Percentiles rank a stretch among this genome's conserved stretches.
Evolutionary conservation across 2,888 invertebrate genomes (phyloP).

Genomic region (Drosophila stalkeri): DNA sequence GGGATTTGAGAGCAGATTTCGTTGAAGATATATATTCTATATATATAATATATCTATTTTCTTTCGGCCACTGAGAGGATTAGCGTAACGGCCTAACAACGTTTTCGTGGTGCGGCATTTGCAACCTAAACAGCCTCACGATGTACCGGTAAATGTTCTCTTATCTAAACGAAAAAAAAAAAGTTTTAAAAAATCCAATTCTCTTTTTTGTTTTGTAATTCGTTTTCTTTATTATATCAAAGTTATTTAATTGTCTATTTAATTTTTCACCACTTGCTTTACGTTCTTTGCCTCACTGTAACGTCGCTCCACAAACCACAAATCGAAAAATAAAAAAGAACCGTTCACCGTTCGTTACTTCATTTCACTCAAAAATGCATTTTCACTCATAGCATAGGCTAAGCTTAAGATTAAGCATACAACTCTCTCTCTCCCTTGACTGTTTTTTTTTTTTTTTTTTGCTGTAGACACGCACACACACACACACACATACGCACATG

Average conservation of each 20-base stretch:
- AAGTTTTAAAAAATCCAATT: neutral
- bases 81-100: conserved; percentile 73
- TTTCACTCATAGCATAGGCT: conserved; percentile 20
- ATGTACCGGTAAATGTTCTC: conserved; percentile 76
- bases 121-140: conserved; percentile 77
- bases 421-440: conserved; percentile 23
- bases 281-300: conserved; percentile 13
- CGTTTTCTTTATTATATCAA: conserved; percentile 6
- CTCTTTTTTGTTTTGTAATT: conserved; percentile 6
- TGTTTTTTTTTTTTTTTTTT: too few species aligned
- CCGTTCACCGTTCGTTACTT: conserved; percentile 5
- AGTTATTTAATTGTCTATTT: neutral
- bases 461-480: conserved; percentile 33
- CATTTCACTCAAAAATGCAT: conserved; percentile 23
- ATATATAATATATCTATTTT: neutral
- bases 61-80: conserved; percentile 56
- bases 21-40: neutral
- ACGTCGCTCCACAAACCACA: neutral
- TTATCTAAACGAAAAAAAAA: conserved; percentile 8
- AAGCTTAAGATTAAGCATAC: conserved; percentile 42
- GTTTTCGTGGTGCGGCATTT: conserved; percentile 80
- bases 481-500: neutral
- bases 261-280: neutral
- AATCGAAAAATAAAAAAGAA: neutral
- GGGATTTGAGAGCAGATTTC: conserved; percentile 34